Evolutionary conservation across 2,888 invertebrate species (phyloP).

Genomic region (Caenorhabditis doughertyi): DNA sequence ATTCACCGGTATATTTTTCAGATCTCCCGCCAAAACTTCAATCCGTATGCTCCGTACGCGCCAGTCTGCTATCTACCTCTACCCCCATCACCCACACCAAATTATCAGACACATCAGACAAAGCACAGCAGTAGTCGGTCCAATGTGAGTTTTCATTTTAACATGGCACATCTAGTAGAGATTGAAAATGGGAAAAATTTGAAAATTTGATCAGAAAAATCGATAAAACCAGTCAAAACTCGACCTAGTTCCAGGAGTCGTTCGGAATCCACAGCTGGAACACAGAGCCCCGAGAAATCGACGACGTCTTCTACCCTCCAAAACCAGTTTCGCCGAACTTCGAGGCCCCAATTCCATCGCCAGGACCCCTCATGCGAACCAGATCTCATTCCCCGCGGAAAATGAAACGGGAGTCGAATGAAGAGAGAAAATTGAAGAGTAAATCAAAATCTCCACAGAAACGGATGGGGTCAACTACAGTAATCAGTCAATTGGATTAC

Average conservation of each 20-base stretch:
- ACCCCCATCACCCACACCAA: conserved; percentile 52
- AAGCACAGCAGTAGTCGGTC: conserved; percentile 57
- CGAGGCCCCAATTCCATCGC: background rate
- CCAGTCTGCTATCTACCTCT: conserved; percentile 59
- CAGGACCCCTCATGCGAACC: conserved; percentile 62
- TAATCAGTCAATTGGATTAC: conserved; percentile 79
- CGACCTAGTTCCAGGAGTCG: conserved; percentile 68
- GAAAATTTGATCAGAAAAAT: background rate
- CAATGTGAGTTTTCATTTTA: conserved; percentile 30
- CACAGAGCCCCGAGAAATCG: conserved; percentile 67
- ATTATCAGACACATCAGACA: background rate
- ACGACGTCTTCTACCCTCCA: conserved; percentile 27
- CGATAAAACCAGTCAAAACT: no score
- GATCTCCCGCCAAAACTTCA: conserved; percentile 16
- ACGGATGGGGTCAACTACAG: conserved; percentile 39
- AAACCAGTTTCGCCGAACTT: background rate
- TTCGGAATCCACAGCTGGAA: conserved; percentile 75
- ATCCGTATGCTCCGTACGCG: conserved; percentile 26
- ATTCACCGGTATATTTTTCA: background rate
- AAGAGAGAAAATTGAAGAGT: conserved; percentile 51
- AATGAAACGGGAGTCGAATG: conserved; percentile 23
- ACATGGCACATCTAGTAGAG: background rate
- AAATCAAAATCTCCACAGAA: conserved; percentile 74
- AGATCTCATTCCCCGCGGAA: conserved; percentile 68
- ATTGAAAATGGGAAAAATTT: conserved; percentile 12